Percentiles rank a stretch among this genome's conserved stretches.
Conservation (phyloP, 1,140 invertebrate genomes). For the Drosophila suzukii region DNA sequence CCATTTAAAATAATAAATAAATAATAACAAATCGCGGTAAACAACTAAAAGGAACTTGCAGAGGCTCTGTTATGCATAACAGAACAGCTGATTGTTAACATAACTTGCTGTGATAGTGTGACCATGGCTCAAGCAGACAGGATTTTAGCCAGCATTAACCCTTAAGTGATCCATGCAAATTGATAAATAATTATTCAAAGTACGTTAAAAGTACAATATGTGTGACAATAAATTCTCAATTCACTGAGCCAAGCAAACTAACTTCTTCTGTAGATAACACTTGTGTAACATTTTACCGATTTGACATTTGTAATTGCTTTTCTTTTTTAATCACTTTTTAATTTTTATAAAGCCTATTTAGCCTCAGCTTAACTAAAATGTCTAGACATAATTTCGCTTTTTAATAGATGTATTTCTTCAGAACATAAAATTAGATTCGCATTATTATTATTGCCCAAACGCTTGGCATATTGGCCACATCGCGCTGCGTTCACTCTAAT, state of each 20-base stretch:
- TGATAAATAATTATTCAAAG: no score
- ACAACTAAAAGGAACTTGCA: conserved; percentile 14
- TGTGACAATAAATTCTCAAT: no score
- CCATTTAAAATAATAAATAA: conserved; percentile 12
- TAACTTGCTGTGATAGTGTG: background rate
- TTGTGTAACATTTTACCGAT: background rate
- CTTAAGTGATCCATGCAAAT: background rate
- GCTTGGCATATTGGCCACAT: conserved; percentile 1
- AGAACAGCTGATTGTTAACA: conserved; percentile 23
- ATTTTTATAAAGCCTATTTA: background rate
- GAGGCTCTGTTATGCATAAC: background rate
- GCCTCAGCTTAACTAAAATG: background rate
- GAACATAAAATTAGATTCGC: background rate
- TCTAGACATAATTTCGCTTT: background rate
- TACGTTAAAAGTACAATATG: no score
- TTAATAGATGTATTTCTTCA: background rate
- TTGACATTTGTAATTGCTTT: background rate
- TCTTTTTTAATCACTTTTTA: background rate
- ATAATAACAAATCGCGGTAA: conserved; percentile 2
- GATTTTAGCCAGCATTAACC: background rate
- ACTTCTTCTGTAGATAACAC: no score
- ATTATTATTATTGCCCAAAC: background rate
- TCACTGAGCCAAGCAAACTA: no score
- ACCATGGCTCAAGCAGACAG: background rate
- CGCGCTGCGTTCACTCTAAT: background rate